Evolutionary conservation across 2,888 invertebrate species (phyloP), one percentile per base, ranked within the genome.

Genomic region (Drosophila nigricruria): DNA sequence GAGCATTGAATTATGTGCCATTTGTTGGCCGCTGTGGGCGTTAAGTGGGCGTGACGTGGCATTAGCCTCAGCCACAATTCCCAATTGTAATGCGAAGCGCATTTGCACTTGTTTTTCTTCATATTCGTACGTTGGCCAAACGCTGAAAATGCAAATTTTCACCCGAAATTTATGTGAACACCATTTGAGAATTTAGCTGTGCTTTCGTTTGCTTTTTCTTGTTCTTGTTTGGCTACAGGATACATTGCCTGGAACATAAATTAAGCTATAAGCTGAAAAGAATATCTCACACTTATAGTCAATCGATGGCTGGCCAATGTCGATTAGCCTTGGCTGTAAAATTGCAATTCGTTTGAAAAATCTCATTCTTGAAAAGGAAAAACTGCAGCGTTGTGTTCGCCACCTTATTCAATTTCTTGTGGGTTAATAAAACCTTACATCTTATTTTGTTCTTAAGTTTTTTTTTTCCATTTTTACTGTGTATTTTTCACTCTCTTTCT

Each of bases 331-430:
- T 14, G 6, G 30, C 63, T 47, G 12, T 18, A 14, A 38, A 38
- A 38, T 43, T 36, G 52, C 50, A 45, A 62, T 61, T 54, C 23
- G 23, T 18, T 42, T 32, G 16, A 23, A 18, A 49, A 54, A 40
- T 52, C 23, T 69, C 32, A 14, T 42, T 36, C 23, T 47, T 38
- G 27, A n/a, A 14, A 9, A 20, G 40, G n/a, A 47, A 9, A 20
- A 60, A 72, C 20, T 61, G 54, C 59, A 58, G 30, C 40, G 34
- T 34, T 54, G 45, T 53, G 27, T 42, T 16, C 18, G 10, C 6
- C 27, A 34, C 38, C 50, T 76, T 65, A 76, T 75, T 75, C 66
- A 76, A 74, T 74, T 74, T 74, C 50, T 57, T 54, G 34, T 47
- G 61, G 36, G 40, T 52, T 42, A 58, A 74, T 63, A 42, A 27